phyloP scores from a whole-genome alignment of 2,113 vertebrate species.

The Rostratula benghalensis region DNA sequence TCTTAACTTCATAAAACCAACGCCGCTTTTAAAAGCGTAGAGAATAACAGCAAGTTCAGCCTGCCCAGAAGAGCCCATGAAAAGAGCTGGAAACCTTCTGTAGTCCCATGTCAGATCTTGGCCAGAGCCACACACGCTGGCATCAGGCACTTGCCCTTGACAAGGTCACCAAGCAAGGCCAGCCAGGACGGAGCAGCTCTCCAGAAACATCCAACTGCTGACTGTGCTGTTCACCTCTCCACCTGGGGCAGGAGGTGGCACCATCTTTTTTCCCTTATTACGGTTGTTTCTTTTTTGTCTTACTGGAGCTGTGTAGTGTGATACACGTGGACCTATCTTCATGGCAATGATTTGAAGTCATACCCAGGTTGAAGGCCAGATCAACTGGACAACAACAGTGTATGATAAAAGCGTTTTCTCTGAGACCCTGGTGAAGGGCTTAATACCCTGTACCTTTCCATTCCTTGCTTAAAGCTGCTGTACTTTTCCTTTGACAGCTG shows the following conservation, averaged over 20 bases:
- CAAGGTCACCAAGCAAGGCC: accelerated
- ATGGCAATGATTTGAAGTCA: background rate
- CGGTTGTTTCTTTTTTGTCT: background rate
- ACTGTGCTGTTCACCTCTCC: background rate
- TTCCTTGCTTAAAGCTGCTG: background rate
- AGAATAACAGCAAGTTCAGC: background rate
- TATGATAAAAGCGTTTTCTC: background rate
- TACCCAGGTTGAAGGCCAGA: background rate
- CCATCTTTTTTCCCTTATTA: background rate
- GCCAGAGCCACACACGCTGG: background rate
- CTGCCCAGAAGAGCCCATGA: background rate
- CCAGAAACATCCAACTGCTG: background rate
- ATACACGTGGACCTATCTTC: accelerated
- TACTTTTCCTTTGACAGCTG: background rate
- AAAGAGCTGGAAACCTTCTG: background rate
- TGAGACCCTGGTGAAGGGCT: background rate
- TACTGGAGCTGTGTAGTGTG: background rate
- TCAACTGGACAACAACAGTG: background rate
- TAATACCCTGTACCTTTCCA: background rate
- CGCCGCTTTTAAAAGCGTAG: background rate
- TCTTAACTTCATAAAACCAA: background rate
- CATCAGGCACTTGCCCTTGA: background rate
- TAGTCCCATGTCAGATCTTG: background rate
- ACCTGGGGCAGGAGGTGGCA: background rate
- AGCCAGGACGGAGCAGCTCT: background rate